Conservation (phyloP, 2,888 invertebrate species). For the Drosophila algonquin region DNA sequence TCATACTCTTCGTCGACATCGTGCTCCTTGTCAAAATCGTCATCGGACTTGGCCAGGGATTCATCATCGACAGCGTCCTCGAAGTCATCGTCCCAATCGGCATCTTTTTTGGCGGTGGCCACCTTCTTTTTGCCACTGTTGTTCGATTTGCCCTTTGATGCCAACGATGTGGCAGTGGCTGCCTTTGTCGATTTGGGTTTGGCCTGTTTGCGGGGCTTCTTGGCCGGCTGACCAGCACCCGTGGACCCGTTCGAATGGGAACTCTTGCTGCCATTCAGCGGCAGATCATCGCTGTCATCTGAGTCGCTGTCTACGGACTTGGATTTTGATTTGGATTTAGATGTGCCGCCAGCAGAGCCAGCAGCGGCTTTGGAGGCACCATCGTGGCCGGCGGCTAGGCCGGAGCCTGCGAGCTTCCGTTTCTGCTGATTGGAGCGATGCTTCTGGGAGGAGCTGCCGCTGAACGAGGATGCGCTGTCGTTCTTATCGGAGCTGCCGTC, state of each 20-base stretch:
- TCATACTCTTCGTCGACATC: slow-evolving; percentile 67
- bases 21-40: slow-evolving; percentile 26
- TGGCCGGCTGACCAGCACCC: slow-evolving; percentile 57
- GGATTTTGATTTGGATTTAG: slow-evolving; percentile 7
- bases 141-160: slow-evolving; percentile 15
- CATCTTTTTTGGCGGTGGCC: slow-evolving; percentile 2
- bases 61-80: background rate
- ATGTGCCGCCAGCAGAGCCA: background rate
- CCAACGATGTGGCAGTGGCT: background rate
- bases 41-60: slow-evolving; percentile 12
- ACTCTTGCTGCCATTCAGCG: slow-evolving; percentile 75
- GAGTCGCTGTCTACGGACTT: slow-evolving; percentile 22
- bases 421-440: background rate
- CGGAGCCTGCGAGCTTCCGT: background rate
- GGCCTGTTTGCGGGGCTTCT: slow-evolving; percentile 53
- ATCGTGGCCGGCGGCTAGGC: background rate
- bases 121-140: slow-evolving; percentile 30
- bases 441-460: slow-evolving; percentile 7
- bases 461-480: slow-evolving; percentile 31
- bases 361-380: background rate
- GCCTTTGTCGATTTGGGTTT: slow-evolving; percentile 33
- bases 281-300: slow-evolving; percentile 74
- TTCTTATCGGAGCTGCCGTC: slow-evolving; percentile 40
- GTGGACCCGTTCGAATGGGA: slow-evolving; percentile 66
- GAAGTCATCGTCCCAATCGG: background rate